Evolutionary conservation across 2,797 vertebrate species (phyloP).

Genomic region (Pteronotus mesoamericanus): DNA sequence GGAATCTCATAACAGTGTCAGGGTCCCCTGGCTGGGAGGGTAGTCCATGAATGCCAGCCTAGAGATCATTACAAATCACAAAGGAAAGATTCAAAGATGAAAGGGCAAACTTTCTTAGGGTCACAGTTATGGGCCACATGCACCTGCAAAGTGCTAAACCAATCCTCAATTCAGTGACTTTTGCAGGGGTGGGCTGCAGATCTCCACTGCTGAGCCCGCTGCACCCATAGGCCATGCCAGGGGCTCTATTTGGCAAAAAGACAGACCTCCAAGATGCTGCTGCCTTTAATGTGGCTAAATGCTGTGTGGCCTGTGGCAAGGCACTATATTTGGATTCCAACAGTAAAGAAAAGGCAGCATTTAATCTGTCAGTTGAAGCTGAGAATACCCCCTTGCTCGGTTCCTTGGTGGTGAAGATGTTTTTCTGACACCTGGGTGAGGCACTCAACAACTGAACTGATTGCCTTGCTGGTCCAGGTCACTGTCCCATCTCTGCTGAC

Average conservation of each 20-base stretch:
- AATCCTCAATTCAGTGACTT: background rate
- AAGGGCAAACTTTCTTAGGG: background rate
- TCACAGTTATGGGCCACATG: background rate
- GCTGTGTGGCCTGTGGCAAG: background rate
- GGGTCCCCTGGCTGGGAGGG: background rate
- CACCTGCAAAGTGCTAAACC: background rate
- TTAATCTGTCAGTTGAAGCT: background rate
- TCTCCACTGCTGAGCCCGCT: background rate
- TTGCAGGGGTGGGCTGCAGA: background rate
- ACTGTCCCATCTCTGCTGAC: conserved; percentile 73
- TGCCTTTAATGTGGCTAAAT: background rate
- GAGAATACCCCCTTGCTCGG: background rate
- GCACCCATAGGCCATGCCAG: background rate
- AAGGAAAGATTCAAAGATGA: background rate
- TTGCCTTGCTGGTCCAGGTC: background rate
- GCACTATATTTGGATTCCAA: background rate
- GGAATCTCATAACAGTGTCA: background rate
- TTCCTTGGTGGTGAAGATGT: background rate
- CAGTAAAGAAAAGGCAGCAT: background rate
- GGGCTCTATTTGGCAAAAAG: background rate
- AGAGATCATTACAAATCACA: background rate
- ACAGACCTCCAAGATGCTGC: background rate
- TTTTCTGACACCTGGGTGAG: background rate
- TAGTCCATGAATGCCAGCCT: background rate
- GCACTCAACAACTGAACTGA: background rate